phyloP scores from a whole-genome alignment of 2,888 invertebrate species.

The Hetaerina titia region DNA sequence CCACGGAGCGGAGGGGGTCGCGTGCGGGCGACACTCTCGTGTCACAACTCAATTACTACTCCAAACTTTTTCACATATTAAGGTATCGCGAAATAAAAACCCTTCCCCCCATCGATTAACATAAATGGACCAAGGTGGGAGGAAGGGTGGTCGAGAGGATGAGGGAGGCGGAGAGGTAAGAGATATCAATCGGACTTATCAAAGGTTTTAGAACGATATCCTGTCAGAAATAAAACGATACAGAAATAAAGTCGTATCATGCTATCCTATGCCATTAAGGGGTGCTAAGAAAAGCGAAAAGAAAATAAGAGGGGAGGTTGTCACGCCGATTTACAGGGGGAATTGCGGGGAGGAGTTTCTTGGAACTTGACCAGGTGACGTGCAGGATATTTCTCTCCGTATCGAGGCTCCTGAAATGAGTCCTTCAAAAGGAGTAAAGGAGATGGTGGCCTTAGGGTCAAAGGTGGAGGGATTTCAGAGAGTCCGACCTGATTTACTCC shows the following conservation, averaged over 20 bases:
- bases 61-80: not conserved
- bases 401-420: too few relatives aligned
- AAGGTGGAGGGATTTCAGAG: too few relatives aligned
- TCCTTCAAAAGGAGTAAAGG: too few relatives aligned
- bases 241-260: constrained; percentile 1
- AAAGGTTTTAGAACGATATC: not conserved
- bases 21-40: not conserved
- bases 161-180: not conserved
- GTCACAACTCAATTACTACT: not conserved
- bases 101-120: not conserved
- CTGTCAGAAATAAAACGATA: not conserved
- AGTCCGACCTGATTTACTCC: too few relatives aligned
- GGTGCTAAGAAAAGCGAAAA: not conserved
- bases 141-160: not conserved
- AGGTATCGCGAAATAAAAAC: not conserved
- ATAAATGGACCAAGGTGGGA: not conserved
- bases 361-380: not conserved
- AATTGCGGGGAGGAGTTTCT: not conserved
- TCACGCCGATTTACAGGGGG: too few relatives aligned
- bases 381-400: too few relatives aligned
- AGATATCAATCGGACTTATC: not conserved
- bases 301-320: not conserved
- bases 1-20: not conserved
- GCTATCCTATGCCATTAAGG: not conserved
- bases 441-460: too few relatives aligned